These are phyloP conservation scores for Furcula furcula DNA, from an alignment of 2,888 invertebrate species.

Conservation along the genomic window DNA sequence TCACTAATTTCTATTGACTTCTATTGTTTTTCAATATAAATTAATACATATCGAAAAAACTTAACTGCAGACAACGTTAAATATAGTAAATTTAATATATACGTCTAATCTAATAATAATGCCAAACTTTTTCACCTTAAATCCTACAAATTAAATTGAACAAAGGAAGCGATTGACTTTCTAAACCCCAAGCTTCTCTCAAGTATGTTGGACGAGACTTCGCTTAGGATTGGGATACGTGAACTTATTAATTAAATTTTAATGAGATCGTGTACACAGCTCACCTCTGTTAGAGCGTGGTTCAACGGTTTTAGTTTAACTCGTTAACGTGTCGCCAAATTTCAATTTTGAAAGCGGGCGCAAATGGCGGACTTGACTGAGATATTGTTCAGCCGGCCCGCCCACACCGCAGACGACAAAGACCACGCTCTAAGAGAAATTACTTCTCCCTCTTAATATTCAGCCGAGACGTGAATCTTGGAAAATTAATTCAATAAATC, in stretches of 20 bases:
- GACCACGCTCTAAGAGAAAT: constrained; percentile 65
- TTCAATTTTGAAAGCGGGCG: constrained; percentile 43
- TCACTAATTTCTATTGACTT: too few species aligned
- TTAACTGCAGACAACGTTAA: too few species aligned
- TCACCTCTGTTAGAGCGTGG: not conserved
- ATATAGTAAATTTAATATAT: too few species aligned
- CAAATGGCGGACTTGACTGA: constrained; percentile 43
- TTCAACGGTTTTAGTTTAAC: constrained; percentile 34
- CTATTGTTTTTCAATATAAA: too few species aligned
- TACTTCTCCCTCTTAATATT: constrained; percentile 72
- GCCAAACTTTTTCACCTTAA: too few species aligned
- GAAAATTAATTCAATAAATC: constrained; percentile 77
- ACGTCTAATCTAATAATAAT: too few species aligned
- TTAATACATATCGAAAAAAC: too few species aligned
- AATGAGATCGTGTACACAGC: not conserved
- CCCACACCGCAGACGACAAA: constrained; percentile 58
- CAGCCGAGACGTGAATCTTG: constrained; percentile 59
- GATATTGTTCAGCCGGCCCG: constrained; percentile 48
- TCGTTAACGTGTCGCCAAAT: constrained; percentile 45
- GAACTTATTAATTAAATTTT: not conserved
- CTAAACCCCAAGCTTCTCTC: too few species aligned
- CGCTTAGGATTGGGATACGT: too few species aligned
- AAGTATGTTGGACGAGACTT: too few species aligned
- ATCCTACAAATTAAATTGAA: too few species aligned
- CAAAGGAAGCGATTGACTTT: too few species aligned